These are phyloP conservation scores for Netelia virgata DNA, from an alignment of 2,888 invertebrate genomes.

Conservation along the genomic window DNA sequence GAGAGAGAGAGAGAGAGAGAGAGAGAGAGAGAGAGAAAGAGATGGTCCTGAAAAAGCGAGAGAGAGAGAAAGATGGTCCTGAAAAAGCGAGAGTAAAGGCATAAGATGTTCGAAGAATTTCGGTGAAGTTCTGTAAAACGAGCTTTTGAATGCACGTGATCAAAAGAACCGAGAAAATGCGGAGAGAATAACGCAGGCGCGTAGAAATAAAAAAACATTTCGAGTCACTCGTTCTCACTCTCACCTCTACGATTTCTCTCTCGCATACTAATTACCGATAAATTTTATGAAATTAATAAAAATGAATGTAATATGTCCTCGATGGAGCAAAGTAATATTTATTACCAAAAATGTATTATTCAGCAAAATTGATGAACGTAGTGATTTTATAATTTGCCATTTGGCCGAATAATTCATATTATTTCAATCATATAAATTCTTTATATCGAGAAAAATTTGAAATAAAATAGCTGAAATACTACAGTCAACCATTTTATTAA, in stretches of 20 bases:
- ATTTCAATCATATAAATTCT: not conserved
- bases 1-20: no score
- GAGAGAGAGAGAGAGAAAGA: no score
- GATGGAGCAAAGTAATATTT: not conserved
- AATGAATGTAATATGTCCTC: not conserved
- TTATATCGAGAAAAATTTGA: no score
- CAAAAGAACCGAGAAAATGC: slow-evolving; percentile 43
- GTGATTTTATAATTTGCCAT: no score
- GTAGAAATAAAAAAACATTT: slow-evolving; percentile 15
- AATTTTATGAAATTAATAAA: not conserved
- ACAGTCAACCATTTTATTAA: no score
- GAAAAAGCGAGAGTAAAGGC: slow-evolving; percentile 39
- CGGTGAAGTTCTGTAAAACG: slow-evolving; percentile 53
- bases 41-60: not conserved
- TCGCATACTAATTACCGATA: not conserved
- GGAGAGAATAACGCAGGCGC: slow-evolving; percentile 12
- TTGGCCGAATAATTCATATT: not conserved
- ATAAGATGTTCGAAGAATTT: slow-evolving; percentile 57
- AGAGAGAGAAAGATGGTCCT: not conserved
- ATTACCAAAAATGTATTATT: not conserved
- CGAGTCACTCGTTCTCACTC: not conserved
- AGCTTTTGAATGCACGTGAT: slow-evolving; percentile 63
- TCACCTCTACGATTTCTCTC: not conserved
- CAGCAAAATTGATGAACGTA: not conserved
- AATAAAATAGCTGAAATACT: no score